Percentiles rank a stretch among this genome's conserved stretches.
Evolutionary conservation across 2,797 vertebrate species (phyloP).

Genomic region (Malurus splendens): DNA sequence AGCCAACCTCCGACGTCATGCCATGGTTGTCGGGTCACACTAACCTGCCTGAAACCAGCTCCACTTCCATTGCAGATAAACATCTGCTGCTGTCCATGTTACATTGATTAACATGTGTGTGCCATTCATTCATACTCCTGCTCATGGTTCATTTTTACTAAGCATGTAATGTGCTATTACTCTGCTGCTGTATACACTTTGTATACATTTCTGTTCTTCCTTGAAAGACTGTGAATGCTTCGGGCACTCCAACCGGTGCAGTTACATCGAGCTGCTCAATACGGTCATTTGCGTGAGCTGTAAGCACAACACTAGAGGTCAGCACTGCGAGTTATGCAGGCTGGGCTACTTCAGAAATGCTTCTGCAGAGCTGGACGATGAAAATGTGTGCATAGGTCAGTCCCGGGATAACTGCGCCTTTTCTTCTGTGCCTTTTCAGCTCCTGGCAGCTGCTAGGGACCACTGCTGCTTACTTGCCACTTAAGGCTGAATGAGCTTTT

Average conservation of each 20-base stretch:
- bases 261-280: slow-evolving; percentile 98
- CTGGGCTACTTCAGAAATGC: slow-evolving; percentile 98
- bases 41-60: slow-evolving; percentile 74
- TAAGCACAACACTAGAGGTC: slow-evolving; percentile 99
- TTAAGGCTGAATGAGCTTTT: slow-evolving; percentile 55
- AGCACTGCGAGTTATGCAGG: slow-evolving; percentile 99
- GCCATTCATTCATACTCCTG: slow-evolving; percentile 61
- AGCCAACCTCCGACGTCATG: slow-evolving; percentile 38
- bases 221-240: slow-evolving; percentile 99
- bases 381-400: slow-evolving; percentile 99
- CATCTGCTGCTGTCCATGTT: slow-evolving; percentile 65
- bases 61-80: slow-evolving; percentile 63
- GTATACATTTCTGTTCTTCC: slow-evolving; percentile 84
- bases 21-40: slow-evolving; percentile 55
- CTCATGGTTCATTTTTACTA: slow-evolving; percentile 73
- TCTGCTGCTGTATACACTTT: slow-evolving; percentile 72
- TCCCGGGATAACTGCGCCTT: slow-evolving; percentile 72
- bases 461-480: slow-evolving; percentile 3
- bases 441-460: slow-evolving; percentile 53
- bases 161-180: slow-evolving; percentile 83
- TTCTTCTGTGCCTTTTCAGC: slow-evolving; percentile 67
- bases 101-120: slow-evolving; percentile 59
- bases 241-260: slow-evolving; percentile 99
- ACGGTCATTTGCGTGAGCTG: slow-evolving; percentile 99
- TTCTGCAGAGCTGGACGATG: slow-evolving; percentile 96